Base-by-base conservation (phyloP, 2,888 invertebrate species). In the Caenorhabditis doughertyi region DNA sequence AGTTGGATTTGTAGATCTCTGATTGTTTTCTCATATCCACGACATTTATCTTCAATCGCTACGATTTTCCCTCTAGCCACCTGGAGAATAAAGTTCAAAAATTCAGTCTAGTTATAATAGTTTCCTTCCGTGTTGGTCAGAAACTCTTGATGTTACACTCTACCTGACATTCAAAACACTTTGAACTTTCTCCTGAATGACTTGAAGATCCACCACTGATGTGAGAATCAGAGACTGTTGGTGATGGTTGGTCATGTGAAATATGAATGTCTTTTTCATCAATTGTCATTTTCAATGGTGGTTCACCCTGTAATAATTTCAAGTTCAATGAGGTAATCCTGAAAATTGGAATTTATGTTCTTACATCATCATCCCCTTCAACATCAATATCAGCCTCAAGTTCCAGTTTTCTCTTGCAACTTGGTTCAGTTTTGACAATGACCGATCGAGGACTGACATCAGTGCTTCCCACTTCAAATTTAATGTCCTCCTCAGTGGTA, bases 191-290 rank as follows among this genome's bases (percentile, higher is more conserved):
- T 3, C 86, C 84, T 0, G 73, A 82, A 49, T 87, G 85, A 32
- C 86, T 86, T 13, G 85, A 87, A 39, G 86, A 85, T 55, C 89
- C 87, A 21, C 65, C 65, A 64, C 85, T 85, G 29, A 88, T 89
- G 71, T 89, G 90, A 23, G 90, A 89, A 79, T 89, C 89, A 64
- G 89, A 89, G 21, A 86, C 89, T 4, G 88, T 89, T 5, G 90
- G 89, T 13, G 89, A 89, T 9, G 83, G 87, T 65, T 88, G 89
- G 51, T 85, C 84, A 21, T 81, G 85, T 23, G 80, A 70, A 21
- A 85, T 77, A 39, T 84, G 83, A 11, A 67, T 53, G 35, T 84
- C 81, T 56, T 87, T 84, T 16, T 85, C 86, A 29, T 83, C 80
- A n/a, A 84, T 74, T 18, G 81, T 79, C 65, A 84, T 79, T 49